Evolutionary conservation across 1,140 invertebrate genomes (phyloP).

Genomic region (Diachasmimorpha longicaudata): DNA sequence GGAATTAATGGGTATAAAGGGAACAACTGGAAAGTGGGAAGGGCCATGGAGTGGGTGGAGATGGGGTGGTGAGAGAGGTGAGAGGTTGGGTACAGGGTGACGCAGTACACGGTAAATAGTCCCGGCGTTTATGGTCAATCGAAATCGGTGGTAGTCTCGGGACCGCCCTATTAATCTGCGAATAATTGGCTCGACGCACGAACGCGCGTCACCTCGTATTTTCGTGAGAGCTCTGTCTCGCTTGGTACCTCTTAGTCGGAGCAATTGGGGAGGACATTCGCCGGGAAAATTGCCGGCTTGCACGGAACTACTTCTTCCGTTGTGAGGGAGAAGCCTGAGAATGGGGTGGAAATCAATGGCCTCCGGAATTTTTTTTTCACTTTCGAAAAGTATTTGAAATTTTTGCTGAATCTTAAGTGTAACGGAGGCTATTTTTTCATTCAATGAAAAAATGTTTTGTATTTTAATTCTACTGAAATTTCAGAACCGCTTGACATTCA

Average conservation of each 20-base stretch:
- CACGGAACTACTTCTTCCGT: background rate
- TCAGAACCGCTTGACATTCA: too few relatives aligned
- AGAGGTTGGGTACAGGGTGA: background rate
- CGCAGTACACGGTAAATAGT: conserved; percentile 19
- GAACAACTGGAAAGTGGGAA: background rate
- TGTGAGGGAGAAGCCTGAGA: background rate
- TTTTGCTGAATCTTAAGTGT: too few relatives aligned
- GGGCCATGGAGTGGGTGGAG: background rate
- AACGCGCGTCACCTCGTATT: conserved; percentile 28
- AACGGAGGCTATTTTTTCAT: too few relatives aligned
- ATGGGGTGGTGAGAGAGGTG: background rate
- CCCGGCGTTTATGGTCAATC: conserved; percentile 32
- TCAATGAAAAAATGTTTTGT: too few relatives aligned
- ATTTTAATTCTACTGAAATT: too few relatives aligned
- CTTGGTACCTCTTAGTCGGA: background rate
- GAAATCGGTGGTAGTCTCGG: conserved; percentile 20
- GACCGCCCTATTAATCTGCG: conserved; percentile 30
- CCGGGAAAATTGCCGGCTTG: background rate
- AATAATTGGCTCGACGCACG: conserved; percentile 32
- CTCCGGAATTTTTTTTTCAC: too few relatives aligned
- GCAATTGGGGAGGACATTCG: background rate
- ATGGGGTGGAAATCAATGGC: too few relatives aligned
- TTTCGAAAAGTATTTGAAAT: too few relatives aligned
- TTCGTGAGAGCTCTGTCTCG: conserved; percentile 11
- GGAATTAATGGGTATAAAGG: conserved; percentile 29